phyloP scores from a whole-genome alignment of 1,140 invertebrate genomes.

The Saccostrea echinata region DNA sequence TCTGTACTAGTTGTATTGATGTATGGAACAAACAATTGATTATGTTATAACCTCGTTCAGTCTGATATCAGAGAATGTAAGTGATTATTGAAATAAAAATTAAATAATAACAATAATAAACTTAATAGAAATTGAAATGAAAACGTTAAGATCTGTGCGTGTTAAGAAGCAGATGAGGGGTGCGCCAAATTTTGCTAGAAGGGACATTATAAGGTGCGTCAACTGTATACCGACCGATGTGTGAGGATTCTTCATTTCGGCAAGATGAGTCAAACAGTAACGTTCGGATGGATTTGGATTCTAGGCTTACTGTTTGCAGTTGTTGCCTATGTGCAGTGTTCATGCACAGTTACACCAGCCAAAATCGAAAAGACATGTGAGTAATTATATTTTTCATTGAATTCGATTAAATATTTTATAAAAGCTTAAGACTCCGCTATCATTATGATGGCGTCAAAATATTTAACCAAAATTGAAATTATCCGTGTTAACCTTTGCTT shows the following conservation, averaged over 20 bases:
- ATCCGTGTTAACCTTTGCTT: no score
- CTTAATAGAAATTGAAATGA: neutral
- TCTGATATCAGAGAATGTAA: neutral
- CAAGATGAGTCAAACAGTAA: slow-evolving; percentile 17
- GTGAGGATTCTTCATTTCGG: neutral
- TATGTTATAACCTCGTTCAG: neutral
- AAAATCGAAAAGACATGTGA: neutral
- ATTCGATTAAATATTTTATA: neutral
- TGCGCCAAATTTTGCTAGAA: neutral
- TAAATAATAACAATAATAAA: neutral
- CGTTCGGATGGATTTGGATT: neutral
- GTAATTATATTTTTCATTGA: neutral
- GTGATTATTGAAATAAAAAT: neutral
- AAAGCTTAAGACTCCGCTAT: no score
- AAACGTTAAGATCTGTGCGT: neutral
- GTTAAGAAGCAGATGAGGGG: neutral
- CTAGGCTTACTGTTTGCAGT: neutral
- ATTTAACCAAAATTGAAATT: no score
- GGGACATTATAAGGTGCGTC: neutral
- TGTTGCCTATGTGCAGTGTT: neutral
- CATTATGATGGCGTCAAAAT: no score
- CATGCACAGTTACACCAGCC: neutral
- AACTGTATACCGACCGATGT: neutral
- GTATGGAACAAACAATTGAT: neutral
- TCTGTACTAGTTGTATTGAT: neutral